Evolutionary conservation across 2,797 vertebrate genomes (phyloP).

Genomic region (Kryptopterus vitreolus): DNA sequence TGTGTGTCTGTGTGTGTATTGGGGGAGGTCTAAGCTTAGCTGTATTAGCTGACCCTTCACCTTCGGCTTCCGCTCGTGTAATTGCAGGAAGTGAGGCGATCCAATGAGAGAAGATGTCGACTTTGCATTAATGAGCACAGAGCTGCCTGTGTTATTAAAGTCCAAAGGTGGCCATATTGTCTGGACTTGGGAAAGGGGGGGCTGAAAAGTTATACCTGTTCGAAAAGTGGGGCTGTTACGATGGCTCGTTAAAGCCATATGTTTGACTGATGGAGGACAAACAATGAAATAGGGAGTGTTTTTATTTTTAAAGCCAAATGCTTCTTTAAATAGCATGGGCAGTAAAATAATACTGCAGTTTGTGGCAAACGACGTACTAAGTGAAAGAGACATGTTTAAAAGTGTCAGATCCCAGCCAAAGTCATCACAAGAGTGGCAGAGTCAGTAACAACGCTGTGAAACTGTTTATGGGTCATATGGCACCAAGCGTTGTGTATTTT

Average conservation of each 20-base stretch:
- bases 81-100: constrained; percentile 80
- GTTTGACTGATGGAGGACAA: constrained; percentile 31
- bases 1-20: not conserved
- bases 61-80: constrained; percentile 78
- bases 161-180: constrained; percentile 46
- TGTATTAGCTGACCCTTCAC: constrained; percentile 74
- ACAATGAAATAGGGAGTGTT: constrained; percentile 1
- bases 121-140: constrained; percentile 75
- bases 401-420: constrained; percentile 17
- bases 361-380: constrained; percentile 17
- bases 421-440: constrained; percentile 15
- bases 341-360: constrained; percentile 19
- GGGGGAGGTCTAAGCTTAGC: constrained; percentile 37
- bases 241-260: constrained; percentile 22
- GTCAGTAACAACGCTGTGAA: constrained; percentile 21
- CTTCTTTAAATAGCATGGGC: constrained; percentile 23
- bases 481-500: not conserved
- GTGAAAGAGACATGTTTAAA: constrained; percentile 25
- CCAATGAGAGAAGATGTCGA: constrained; percentile 69
- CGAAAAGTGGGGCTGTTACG: constrained; percentile 54
- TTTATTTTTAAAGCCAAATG: not conserved
- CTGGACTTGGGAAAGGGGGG: constrained; percentile 35
- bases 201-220: constrained; percentile 46
- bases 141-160: constrained; percentile 44
- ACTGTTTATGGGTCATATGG: constrained; percentile 24